These are phyloP conservation scores for Telmatochromis sp. DNA, from an alignment of 2,113 vertebrate genomes.

Conservation along the genomic window DNA sequence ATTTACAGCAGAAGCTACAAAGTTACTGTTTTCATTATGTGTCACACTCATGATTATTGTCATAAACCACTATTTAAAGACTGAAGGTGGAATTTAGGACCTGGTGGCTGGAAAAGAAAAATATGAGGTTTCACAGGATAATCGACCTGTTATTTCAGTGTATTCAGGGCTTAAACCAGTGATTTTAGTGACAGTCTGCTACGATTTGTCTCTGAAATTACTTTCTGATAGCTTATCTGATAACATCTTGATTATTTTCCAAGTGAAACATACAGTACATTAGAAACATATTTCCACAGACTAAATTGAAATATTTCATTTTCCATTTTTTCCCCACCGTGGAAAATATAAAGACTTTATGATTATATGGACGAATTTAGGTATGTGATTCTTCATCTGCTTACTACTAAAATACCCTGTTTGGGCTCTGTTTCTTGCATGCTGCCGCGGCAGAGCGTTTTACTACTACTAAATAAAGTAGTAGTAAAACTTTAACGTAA, in stretches of 20 bases:
- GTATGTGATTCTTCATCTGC: background rate
- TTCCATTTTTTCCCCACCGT: background rate
- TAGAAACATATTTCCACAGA: background rate
- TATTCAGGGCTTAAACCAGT: background rate
- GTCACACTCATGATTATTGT: background rate
- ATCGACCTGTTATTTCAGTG: background rate
- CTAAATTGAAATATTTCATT: background rate
- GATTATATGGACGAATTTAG: background rate
- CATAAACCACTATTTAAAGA: background rate
- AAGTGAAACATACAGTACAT: background rate
- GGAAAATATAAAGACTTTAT: background rate
- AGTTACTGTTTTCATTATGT: background rate
- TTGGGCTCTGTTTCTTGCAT: background rate
- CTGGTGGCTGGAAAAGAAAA: background rate
- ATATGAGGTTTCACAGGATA: background rate
- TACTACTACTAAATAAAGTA: background rate
- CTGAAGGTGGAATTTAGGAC: background rate
- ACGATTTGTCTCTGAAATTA: background rate
- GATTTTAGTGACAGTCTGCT: background rate
- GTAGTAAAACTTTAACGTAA: background rate
- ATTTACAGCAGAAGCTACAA: background rate
- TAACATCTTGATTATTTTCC: background rate
- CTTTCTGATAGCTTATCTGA: background rate
- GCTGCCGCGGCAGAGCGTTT: accelerated
- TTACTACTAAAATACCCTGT: background rate